A percentile compares a stretch with the other conserved stretches of the same genome.
Conservation (phyloP, 2,888 invertebrate genomes). For the Clivina fossor region DNA sequence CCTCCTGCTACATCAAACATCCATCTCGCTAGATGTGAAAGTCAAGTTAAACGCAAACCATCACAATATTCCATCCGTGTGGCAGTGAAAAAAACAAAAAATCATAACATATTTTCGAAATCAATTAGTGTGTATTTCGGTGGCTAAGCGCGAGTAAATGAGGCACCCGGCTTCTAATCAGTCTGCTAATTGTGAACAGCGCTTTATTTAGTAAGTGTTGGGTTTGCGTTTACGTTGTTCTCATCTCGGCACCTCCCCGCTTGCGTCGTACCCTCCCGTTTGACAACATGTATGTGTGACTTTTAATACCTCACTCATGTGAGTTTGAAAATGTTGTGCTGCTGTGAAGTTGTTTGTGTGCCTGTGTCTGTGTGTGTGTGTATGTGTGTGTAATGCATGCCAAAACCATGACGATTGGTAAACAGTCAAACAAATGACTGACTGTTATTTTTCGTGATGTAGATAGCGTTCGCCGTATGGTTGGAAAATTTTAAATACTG, state of each 20-base stretch:
- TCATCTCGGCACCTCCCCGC: not conserved
- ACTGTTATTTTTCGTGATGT: too few species aligned
- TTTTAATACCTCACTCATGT: constrained; percentile 16
- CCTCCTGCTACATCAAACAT: too few species aligned
- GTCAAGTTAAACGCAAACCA: too few species aligned
- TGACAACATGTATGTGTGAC: constrained; percentile 6
- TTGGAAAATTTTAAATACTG: too few species aligned
- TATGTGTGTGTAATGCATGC: too few species aligned
- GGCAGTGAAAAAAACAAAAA: too few species aligned
- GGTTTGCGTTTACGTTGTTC: not conserved
- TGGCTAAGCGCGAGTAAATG: constrained; percentile 53
- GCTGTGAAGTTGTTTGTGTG: too few species aligned
- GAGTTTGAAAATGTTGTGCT: not conserved
- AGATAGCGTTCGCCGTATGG: too few species aligned
- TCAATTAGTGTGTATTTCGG: constrained; percentile 55
- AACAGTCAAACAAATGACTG: constrained; percentile 1
- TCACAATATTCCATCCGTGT: too few species aligned
- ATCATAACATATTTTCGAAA: constrained; percentile 49
- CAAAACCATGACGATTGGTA: constrained; percentile 15
- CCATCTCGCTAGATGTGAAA: too few species aligned
- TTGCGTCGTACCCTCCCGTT: constrained; percentile 7
- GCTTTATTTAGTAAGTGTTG: too few species aligned
- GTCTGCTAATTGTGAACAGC: constrained; percentile 45
- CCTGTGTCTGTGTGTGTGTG: too few species aligned
- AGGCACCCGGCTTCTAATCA: constrained; percentile 52